Evolutionary conservation across 2,888 invertebrate species (phyloP).

Genomic region (Scaptomyza cyrtandrae): DNA sequence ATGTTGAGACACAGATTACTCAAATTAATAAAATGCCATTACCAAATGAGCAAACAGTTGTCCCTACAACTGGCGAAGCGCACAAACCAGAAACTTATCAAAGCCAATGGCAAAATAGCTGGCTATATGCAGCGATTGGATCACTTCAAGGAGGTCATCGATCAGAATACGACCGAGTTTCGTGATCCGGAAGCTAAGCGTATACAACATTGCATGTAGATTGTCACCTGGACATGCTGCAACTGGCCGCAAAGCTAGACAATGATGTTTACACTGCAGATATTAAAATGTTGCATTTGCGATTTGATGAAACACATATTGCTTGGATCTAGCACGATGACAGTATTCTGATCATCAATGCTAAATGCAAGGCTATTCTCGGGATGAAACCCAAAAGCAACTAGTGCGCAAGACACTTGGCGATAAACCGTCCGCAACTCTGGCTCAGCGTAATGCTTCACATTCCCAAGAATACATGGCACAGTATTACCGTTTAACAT

Average conservation of each 20-base stretch:
- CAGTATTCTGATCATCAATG: conserved; percentile 45
- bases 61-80: background rate
- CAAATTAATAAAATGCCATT: too few relatives aligned
- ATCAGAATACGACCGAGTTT: conserved; percentile 31
- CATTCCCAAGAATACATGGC: conserved; percentile 17
- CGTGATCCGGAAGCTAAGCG: conserved; percentile 33
- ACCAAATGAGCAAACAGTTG: too few relatives aligned
- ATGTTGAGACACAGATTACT: too few relatives aligned
- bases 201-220: conserved; percentile 37
- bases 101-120: conserved; percentile 60
- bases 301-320: conserved; percentile 17
- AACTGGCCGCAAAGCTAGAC: background rate
- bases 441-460: background rate
- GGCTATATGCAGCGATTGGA: too few relatives aligned
- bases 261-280: conserved; percentile 16
- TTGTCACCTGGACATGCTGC: conserved; percentile 12
- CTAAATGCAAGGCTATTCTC: conserved; percentile 21
- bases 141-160: conserved; percentile 28
- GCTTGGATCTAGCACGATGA: conserved; percentile 58
- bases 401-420: conserved; percentile 20
- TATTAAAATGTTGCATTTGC: conserved; percentile 41
- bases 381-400: conserved; percentile 6
- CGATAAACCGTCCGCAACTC: fast-evolving
- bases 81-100: background rate
- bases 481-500: conserved; percentile 41